Evolutionary conservation across 2,113 vertebrate species (phyloP).

Genomic region (Rousettus leschenaultii): DNA sequence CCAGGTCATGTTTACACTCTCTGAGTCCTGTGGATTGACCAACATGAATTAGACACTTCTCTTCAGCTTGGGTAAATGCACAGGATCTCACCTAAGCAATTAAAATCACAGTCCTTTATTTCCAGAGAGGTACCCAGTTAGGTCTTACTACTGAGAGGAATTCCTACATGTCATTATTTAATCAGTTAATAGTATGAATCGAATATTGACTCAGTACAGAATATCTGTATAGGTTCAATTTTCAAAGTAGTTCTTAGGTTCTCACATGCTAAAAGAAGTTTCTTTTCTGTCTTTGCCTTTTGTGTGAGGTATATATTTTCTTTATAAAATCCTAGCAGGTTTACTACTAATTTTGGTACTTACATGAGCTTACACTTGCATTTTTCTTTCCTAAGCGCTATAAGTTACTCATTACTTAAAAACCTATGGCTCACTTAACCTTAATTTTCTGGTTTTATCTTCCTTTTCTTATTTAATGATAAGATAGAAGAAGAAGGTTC

Average conservation of each 20-base stretch:
- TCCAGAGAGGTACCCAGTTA: not conserved
- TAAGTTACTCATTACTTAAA: not conserved
- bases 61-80: not conserved
- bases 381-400: not conserved
- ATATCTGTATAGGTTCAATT: not conserved
- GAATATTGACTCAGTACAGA: not conserved
- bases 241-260: not conserved
- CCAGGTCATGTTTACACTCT: not conserved
- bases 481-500: not conserved
- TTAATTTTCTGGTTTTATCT: constrained; percentile 8
- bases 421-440: not conserved
- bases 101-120: not conserved
- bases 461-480: not conserved
- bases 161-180: not conserved
- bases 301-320: not conserved
- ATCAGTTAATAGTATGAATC: not conserved
- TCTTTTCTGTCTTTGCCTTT: not conserved
- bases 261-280: not conserved
- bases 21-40: not conserved
- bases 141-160: not conserved
- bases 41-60: not conserved
- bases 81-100: not conserved
- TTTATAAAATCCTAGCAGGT: not conserved
- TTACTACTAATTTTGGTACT: not conserved
- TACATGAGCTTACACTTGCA: not conserved